These are phyloP conservation scores for Automeris io DNA, from an alignment of 2,888 invertebrate genomes.

Conservation along the genomic window DNA sequence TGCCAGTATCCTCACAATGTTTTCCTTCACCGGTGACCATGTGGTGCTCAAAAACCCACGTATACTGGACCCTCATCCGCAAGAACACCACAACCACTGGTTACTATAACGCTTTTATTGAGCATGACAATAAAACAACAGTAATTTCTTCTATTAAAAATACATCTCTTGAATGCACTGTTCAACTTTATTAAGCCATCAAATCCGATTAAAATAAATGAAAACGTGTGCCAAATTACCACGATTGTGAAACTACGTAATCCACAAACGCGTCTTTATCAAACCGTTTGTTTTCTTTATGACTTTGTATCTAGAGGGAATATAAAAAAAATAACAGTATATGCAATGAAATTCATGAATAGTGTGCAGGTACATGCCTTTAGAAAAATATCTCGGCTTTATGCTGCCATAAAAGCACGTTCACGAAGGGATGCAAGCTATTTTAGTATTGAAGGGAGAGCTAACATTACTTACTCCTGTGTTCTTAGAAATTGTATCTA, in stretches of 20 bases:
- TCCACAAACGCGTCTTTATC: neutral
- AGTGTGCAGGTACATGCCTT: constrained; percentile 11
- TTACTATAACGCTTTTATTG: too few relatives aligned
- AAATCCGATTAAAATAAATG: constrained; percentile 15
- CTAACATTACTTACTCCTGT: neutral
- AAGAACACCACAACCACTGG: too few relatives aligned
- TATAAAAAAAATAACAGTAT: neutral
- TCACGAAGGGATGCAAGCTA: constrained; percentile 19
- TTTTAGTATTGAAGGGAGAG: constrained; percentile 15
- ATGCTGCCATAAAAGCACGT: constrained; percentile 10
- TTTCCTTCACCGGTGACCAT: too few relatives aligned
- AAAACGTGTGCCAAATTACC: constrained; percentile 10
- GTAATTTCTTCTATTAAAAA: neutral
- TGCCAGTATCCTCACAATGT: too few relatives aligned
- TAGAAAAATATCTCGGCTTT: constrained; percentile 10
- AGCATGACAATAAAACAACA: too few relatives aligned
- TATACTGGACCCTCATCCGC: too few relatives aligned
- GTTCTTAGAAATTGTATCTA: neutral
- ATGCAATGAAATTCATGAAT: neutral
- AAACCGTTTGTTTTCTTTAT: neutral
- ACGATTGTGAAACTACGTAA: constrained; percentile 6
- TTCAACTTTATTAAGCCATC: constrained; percentile 18
- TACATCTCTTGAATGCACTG: neutral
- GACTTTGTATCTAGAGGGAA: too few relatives aligned
- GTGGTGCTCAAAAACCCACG: too few relatives aligned